phyloP scores from a whole-genome alignment of 92 coral and sea anemone species.

The Phenganax marumi region DNA sequence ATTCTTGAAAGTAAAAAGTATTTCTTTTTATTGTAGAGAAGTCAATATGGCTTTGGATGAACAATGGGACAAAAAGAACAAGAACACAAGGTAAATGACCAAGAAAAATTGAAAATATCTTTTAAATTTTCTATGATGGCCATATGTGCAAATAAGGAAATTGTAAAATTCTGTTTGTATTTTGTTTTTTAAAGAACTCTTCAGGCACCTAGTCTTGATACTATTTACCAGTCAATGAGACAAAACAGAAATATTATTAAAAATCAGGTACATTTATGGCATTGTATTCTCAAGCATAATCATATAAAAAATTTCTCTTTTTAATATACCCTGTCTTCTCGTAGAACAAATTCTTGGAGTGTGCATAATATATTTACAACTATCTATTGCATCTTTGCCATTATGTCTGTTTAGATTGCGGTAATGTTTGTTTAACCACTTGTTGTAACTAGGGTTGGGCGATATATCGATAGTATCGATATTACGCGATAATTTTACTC shows the following conservation, averaged over 20 bases:
- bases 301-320: too few species aligned
- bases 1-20: neutral
- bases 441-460: too few species aligned
- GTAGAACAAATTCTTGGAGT: too few species aligned
- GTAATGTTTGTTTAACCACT: neutral
- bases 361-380: too few species aligned
- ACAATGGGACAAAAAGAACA: slow-evolving; percentile 88
- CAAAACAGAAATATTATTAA: slow-evolving; percentile 59
- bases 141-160: neutral
- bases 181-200: slow-evolving; percentile 51
- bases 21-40: slow-evolving; percentile 56
- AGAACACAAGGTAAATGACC: slow-evolving; percentile 53
- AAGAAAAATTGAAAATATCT: neutral
- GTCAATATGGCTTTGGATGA: slow-evolving; percentile 81
- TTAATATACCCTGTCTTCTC: too few species aligned
- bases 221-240: slow-evolving; percentile 67
- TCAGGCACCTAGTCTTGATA: slow-evolving; percentile 69
- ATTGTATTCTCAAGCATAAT: neutral
- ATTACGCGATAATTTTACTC: too few species aligned
- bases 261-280: slow-evolving; percentile 68
- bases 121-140: too few species aligned
- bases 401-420: neutral
- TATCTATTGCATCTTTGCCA: neutral
- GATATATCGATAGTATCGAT: too few species aligned
- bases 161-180: neutral